Evolutionary conservation across 2,113 vertebrate genomes (phyloP).

Genomic region (Pomatorhinus ruficollis): DNA sequence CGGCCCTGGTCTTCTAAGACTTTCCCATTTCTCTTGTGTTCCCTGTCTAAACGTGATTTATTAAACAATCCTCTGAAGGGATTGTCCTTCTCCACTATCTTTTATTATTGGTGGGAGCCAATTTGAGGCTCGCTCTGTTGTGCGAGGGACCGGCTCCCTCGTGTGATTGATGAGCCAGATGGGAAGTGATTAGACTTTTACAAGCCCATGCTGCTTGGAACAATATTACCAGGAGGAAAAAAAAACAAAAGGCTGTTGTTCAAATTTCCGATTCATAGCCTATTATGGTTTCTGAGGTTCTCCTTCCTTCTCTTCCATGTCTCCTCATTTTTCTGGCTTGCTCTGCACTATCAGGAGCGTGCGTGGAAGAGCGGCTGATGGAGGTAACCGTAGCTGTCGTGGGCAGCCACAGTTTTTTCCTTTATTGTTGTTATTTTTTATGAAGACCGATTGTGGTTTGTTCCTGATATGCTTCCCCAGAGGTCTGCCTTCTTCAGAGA

Average conservation of each 20-base stretch:
- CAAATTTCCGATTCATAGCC: slow-evolving; percentile 36
- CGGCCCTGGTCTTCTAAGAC: not conserved
- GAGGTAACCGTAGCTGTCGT: not conserved
- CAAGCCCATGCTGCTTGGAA: slow-evolving; percentile 41
- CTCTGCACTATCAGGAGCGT: not conserved
- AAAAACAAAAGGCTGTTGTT: not conserved
- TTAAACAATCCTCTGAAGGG: slow-evolving; percentile 20
- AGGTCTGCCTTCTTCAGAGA: not conserved
- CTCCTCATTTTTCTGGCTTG: not conserved
- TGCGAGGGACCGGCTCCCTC: not conserved
- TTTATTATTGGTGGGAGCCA: slow-evolving; percentile 38
- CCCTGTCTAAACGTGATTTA: slow-evolving; percentile 40
- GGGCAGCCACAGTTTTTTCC: not conserved
- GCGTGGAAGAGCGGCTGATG: accelerated
- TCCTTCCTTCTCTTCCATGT: not conserved
- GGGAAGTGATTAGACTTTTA: slow-evolving; percentile 62
- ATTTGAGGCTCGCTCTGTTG: slow-evolving; percentile 8
- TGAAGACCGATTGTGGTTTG: not conserved
- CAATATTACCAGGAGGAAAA: not conserved
- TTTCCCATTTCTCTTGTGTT: not conserved
- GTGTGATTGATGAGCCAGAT: slow-evolving; percentile 57
- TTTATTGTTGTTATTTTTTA: not conserved
- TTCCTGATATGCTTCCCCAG: not conserved
- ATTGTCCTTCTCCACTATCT: not conserved
- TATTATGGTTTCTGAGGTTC: not conserved